Percentiles rank a stretch among this genome's conserved stretches.
phyloP scores from a whole-genome alignment of 30 jellyfish, hydroid and myxozoan genomes.

The Turritopsis dohrnii region DNA sequence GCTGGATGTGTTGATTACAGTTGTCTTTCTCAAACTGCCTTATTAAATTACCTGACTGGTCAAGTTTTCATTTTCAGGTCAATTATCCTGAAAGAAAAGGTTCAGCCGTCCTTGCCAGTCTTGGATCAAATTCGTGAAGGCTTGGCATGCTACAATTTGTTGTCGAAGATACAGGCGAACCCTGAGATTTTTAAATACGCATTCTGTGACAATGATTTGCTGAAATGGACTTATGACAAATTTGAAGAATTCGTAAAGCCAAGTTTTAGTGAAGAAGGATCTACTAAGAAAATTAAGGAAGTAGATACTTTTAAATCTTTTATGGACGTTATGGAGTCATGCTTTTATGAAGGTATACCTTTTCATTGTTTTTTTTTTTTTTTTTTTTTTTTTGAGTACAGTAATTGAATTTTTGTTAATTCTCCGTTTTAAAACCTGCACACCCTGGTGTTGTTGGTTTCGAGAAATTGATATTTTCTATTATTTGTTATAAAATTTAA shows the following conservation, averaged over 20 bases:
- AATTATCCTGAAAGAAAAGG: not conserved
- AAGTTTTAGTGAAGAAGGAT: slow-evolving; percentile 7
- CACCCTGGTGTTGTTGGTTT: too few species aligned
- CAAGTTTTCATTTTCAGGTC: not conserved
- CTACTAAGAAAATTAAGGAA: not conserved
- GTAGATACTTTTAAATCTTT: not conserved
- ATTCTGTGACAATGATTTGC: not conserved
- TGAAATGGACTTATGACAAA: slow-evolving; percentile 9
- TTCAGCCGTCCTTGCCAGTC: not conserved
- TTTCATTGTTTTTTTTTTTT: not conserved
- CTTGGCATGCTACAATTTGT: not conserved
- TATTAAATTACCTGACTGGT: not conserved
- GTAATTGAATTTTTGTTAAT: too few species aligned
- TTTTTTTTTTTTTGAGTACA: too few species aligned
- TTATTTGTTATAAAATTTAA: too few species aligned
- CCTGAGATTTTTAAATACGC: not conserved
- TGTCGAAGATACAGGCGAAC: not conserved
- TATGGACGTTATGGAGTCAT: not conserved
- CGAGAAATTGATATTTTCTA: too few species aligned
- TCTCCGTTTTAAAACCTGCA: too few species aligned
- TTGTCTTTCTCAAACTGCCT: not conserved
- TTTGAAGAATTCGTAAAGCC: slow-evolving; percentile 5
- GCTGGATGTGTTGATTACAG: not conserved
- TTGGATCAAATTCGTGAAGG: not conserved
- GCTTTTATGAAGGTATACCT: not conserved